Evolutionary conservation across 2,888 invertebrate genomes (phyloP), one percentile per base, ranked within the genome.

Genomic region (Lepas anatifera): DNA sequence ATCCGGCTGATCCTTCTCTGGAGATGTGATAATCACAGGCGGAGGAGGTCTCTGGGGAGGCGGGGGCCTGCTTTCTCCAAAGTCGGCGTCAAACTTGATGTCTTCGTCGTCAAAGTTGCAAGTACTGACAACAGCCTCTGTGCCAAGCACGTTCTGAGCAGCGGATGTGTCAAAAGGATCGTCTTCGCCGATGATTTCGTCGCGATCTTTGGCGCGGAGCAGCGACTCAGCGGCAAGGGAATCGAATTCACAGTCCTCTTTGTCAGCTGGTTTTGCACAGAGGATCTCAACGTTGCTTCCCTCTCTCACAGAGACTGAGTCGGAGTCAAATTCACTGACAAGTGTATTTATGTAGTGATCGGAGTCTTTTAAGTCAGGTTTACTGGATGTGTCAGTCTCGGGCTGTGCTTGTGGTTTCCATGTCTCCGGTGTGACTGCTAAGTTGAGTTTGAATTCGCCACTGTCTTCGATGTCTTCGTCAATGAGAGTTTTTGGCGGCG

Each of bases 101-200:
- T 70, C 67, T 63, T 73, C 73, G 27, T 37, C 69, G 18, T 58
- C 46, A 22, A 66, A 46, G 32, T 63, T 52, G 43, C 7, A 48
- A 11, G 11, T 66, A 32, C 50, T 43, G 8, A 29, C 41, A 22
- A 16, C 46, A 25, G 68, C 71, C 3, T 70, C 70, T 39, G 68
- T 67, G n/a, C 73, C 71, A 66, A 79, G 77, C 2, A 76, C 75
- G 3, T 74, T 75, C 32, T 78, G 78, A 0, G 81, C 78, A 67
- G 78, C 81, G 39, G 81, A 80, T 11, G 81, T 80, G 18, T 81
- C 81, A 71, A 84, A 83, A 0, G 83, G 83, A 76, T 82, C 82
- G 68, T 70, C 73, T 27, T 72, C 73, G 43, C 43, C 0, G 13
- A 66, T 25, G 10, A 66, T 39, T 27, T 66, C 66, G 25, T 39